phyloP scores from a whole-genome alignment of 2,113 vertebrate genomes.

The Notothenia coriiceps region DNA sequence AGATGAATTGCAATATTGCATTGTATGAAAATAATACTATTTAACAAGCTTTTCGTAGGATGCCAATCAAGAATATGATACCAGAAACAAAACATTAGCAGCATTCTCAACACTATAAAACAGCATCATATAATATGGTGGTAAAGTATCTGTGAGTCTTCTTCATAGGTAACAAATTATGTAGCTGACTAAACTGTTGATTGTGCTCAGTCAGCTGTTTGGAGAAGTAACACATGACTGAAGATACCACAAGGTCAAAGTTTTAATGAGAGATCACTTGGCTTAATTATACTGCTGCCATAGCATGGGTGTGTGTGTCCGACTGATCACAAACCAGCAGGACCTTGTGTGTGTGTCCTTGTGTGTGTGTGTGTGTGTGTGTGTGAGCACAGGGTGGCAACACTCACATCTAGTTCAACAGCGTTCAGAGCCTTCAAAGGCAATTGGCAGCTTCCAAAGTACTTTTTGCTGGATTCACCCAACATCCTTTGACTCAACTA shows the following conservation, averaged over 20 bases:
- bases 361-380: neutral
- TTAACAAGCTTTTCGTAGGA: neutral
- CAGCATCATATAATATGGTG: neutral
- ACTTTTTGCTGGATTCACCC: neutral
- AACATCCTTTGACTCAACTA: neutral
- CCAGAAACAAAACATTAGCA: neutral
- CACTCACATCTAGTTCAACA: neutral
- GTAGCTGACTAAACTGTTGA: conserved; percentile 44
- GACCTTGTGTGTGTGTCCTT: neutral
- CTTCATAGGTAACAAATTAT: conserved; percentile 41
- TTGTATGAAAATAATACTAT: neutral
- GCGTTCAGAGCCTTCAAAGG: neutral
- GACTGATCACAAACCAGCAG: neutral
- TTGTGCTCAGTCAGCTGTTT: conserved; percentile 33
- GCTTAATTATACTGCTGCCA: neutral
- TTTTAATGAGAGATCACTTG: conserved; percentile 6
- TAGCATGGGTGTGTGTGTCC: neutral
- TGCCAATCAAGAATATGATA: neutral
- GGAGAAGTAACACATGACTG: conserved; percentile 43
- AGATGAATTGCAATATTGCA: neutral
- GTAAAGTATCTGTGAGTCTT: neutral
- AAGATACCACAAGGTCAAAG: conserved; percentile 35
- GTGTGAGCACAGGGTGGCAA: neutral
- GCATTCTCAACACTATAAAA: conserved; percentile 3
- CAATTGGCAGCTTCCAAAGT: conserved; percentile 11